Conservation (phyloP, 92 coral and sea anemone genomes). For the Metridium senile region DNA sequence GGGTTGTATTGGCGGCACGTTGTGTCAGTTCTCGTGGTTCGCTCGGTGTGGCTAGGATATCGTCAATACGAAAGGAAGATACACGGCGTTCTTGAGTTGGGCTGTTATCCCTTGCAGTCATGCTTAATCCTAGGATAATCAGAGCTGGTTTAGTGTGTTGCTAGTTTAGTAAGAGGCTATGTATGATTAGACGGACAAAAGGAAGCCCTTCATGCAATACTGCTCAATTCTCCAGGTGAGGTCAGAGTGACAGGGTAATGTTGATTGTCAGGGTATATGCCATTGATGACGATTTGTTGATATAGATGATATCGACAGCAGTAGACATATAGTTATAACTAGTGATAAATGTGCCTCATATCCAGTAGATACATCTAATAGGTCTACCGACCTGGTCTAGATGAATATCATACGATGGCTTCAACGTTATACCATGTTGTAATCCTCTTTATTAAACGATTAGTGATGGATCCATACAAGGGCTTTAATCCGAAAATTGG, state of each 20-base stretch:
- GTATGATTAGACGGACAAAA: constrained; percentile 52
- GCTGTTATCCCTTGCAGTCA: constrained; percentile 46
- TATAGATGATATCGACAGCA: constrained; percentile 87
- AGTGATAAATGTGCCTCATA: constrained; percentile 1
- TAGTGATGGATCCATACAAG: constrained; percentile 29
- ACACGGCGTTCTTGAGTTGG: constrained; percentile 56
- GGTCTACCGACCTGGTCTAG: constrained; percentile 23
- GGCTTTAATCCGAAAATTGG: constrained; percentile 53
- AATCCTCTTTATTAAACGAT: constrained; percentile 67
- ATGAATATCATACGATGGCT: constrained; percentile 29
- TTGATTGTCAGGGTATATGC: constrained; percentile 92
- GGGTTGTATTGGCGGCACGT: constrained; percentile 29
- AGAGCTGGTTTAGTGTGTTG: neutral
- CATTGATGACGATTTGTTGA: constrained; percentile 96
- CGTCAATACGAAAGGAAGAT: constrained; percentile 87
- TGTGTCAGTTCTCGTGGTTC: constrained; percentile 42
- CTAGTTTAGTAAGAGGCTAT: constrained; percentile 16
- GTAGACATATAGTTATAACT: constrained; percentile 70
- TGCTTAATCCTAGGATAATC: constrained; percentile 33
- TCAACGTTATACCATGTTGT: constrained; percentile 25
- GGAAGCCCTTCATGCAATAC: constrained; percentile 67
- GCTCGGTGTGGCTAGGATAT: constrained; percentile 70
- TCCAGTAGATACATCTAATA: constrained; percentile 13
- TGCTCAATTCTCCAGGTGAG: constrained; percentile 86
- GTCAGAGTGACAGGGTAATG: constrained; percentile 79